Conservation (phyloP, 2,113 vertebrate genomes). For the Opisthocomus hoazin region DNA sequence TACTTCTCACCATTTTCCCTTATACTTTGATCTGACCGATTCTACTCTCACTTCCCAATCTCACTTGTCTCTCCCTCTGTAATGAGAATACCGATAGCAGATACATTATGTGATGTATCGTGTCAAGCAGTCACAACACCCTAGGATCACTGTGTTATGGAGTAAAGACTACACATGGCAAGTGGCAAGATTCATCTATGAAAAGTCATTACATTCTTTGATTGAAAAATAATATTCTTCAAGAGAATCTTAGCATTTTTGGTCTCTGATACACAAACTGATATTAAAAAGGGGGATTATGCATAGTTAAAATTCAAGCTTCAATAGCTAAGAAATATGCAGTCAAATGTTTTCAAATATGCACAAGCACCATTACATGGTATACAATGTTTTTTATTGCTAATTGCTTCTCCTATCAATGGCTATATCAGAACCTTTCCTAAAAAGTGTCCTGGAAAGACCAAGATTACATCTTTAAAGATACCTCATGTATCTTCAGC, state of each 20-base stretch:
- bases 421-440: background rate
- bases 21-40: constrained; percentile 15
- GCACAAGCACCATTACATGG: background rate
- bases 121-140: background rate
- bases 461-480: background rate
- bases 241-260: background rate
- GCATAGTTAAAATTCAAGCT: background rate
- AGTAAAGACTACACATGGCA: background rate
- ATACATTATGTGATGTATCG: background rate
- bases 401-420: background rate
- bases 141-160: background rate
- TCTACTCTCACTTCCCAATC: constrained; percentile 30
- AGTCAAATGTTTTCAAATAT: background rate
- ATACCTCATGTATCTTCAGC: background rate
- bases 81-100: constrained; percentile 3
- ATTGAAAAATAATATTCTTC: background rate
- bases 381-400: background rate
- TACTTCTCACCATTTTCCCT: background rate
- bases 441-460: background rate
- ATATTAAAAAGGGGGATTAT: background rate
- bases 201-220: background rate
- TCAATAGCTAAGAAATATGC: background rate
- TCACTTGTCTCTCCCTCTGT: background rate
- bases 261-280: background rate
- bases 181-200: background rate